Base-by-base conservation (phyloP, 92 coral and sea anemone species). In the Montipora capitata region DNA sequence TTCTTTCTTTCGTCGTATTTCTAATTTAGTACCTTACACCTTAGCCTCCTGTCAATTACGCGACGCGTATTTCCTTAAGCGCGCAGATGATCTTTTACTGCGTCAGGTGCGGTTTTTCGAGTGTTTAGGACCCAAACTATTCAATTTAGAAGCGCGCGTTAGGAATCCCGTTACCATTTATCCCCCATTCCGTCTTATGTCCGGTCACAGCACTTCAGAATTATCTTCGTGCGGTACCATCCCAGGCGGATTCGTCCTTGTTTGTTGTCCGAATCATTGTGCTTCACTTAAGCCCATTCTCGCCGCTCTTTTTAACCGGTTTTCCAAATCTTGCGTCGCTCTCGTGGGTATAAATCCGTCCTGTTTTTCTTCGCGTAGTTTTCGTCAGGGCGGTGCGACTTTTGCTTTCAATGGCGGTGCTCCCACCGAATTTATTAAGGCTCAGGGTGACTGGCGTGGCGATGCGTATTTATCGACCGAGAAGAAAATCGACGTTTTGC, bases 201-300 rank as follows among this genome's bases (percentile, higher is more conserved):
- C 92, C 92, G 42, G 92, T 82, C 14, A 72, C 88, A 17, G 92
- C 88, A 40, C 72, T 81, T 45, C 14, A 38, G 61, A 68, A 65
- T 52, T 88, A 83, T 44, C 13, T 89, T 12, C 16, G 27, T n/a
- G 13, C n/a, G 27, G 39, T 27, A 27, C 35, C 35, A 27, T 27
- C 35, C 35, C 35, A 27, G 35, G 35, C 35, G 35, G 35, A 27
- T 27, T 27, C 35, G 35, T 27, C 35, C 35, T 27, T 27, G 0
- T 27, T 27, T 27, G 35, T 27, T 27, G 35, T 27, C 35, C 35
- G 35, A 27, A 27, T 27, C 1, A 27, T 27, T 27, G 35, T 27
- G 1, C 35, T 27, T 27, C 35, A 27, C 35, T 27, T 27, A 27
- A 27, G 35, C 35, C 35, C 0, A 27, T 27, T 27, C 35, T 27